phyloP scores from a whole-genome alignment of 2,797 vertebrate genomes.

The Margarornis squamiger region DNA sequence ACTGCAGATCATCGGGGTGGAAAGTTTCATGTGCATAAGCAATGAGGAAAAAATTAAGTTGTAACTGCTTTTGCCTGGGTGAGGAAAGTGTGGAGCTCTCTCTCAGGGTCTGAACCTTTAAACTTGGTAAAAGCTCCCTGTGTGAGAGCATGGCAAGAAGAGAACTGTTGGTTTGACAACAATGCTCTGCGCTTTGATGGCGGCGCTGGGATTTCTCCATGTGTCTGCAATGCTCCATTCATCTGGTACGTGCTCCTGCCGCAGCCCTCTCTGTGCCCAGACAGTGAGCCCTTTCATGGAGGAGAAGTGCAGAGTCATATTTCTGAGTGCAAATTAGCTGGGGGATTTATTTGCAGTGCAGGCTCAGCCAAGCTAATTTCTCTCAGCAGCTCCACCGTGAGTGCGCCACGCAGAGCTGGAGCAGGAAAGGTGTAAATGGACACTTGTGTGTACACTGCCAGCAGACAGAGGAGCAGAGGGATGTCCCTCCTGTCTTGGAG shows the following conservation, averaged over 20 bases:
- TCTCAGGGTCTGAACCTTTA: not conserved
- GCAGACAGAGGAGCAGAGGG: not conserved
- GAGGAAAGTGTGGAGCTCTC: not conserved
- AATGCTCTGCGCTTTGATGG: not conserved
- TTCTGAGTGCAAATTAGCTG: conserved; percentile 45
- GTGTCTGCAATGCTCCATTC: not conserved
- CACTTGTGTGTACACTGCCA: not conserved
- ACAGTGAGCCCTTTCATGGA: conserved; percentile 73
- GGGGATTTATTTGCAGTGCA: conserved; percentile 47
- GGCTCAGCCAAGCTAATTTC: conserved; percentile 4
- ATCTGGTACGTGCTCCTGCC: not conserved
- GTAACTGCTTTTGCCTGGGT: not conserved
- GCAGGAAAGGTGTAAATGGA: not conserved
- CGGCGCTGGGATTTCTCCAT: not conserved
- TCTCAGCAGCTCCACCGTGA: not conserved
- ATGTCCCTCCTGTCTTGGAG: not conserved
- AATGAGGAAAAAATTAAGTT: not conserved
- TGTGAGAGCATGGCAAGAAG: not conserved
- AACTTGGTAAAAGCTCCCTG: not conserved
- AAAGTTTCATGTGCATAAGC: not conserved
- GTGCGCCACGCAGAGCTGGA: not conserved
- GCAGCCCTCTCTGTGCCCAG: not conserved
- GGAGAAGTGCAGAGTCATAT: conserved; percentile 67
- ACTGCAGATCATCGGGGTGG: not conserved
- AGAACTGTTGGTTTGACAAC: not conserved